These are phyloP conservation scores for Drosophila baimaii DNA, from an alignment of 1,140 invertebrate genomes.

Conservation along the genomic window DNA sequence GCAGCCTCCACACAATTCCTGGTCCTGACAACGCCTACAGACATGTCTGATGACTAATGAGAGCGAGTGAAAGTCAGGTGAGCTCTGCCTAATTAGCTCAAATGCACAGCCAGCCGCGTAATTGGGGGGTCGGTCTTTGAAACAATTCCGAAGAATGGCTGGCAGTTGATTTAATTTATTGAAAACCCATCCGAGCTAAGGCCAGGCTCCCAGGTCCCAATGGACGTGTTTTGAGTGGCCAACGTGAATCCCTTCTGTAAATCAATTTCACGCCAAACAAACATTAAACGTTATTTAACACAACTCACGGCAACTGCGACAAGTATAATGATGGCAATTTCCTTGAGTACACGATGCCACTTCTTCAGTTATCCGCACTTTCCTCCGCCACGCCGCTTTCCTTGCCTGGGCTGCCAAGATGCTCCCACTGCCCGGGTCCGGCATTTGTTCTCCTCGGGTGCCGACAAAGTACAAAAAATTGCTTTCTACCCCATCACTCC, in stretches of 20 bases:
- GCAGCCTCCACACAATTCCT: slow-evolving; percentile 8
- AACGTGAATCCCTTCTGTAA: slow-evolving; percentile 46
- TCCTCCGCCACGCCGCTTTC: neutral
- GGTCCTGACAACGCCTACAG: slow-evolving; percentile 55
- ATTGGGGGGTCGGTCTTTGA: slow-evolving; percentile 56
- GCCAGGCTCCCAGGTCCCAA: slow-evolving; percentile 11
- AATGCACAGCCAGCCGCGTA: slow-evolving; percentile 47
- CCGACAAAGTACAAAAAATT: slow-evolving; percentile 78
- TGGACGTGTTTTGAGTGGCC: slow-evolving; percentile 2
- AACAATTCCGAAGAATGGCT: slow-evolving; percentile 10
- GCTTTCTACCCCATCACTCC: slow-evolving; percentile 69
- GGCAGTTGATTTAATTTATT: slow-evolving; percentile 28
- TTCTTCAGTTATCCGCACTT: slow-evolving; percentile 20
- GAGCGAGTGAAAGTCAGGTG: slow-evolving; percentile 61
- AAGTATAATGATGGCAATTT: slow-evolving; percentile 82
- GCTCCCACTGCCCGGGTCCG: neutral
- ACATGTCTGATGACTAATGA: slow-evolving; percentile 54
- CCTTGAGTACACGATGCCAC: slow-evolving; percentile 70
- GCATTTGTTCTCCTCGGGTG: slow-evolving; percentile 27
- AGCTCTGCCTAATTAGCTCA: slow-evolving; percentile 72
- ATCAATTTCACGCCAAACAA: slow-evolving; percentile 80
- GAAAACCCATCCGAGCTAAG: slow-evolving; percentile 1
- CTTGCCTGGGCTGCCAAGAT: slow-evolving; percentile 39
- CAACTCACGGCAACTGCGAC: slow-evolving; percentile 66
- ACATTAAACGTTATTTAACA: slow-evolving; percentile 80